Conservation (phyloP, 1,140 invertebrate genomes). For the Anoplolepis gracilipes region DNA sequence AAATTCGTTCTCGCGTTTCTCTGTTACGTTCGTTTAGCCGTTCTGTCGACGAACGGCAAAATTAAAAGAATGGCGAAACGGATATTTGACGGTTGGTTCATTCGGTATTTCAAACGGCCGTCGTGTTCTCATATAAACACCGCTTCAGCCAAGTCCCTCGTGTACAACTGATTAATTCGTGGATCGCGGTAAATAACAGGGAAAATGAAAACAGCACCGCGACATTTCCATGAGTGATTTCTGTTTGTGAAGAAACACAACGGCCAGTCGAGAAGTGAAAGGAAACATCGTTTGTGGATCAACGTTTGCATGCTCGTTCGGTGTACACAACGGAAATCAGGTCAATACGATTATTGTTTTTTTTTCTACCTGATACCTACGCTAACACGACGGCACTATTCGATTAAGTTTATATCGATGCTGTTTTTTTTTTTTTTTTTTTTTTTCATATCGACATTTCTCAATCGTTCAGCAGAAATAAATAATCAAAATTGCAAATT, state of each 20-base stretch:
- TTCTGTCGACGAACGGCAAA: neutral
- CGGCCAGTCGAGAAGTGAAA: conserved; percentile 42
- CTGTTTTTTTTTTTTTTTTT: conserved; percentile 50
- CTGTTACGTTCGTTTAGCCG: conserved; percentile 16
- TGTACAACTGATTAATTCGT: conserved; percentile 45
- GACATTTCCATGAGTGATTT: conserved; percentile 60
- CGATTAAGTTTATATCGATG: conserved; percentile 33
- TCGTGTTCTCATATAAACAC: conserved; percentile 35
- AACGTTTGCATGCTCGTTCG: conserved; percentile 44
- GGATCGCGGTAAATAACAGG: conserved; percentile 37
- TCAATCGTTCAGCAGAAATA: conserved; percentile 12
- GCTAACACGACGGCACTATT: neutral
- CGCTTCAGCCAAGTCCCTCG: neutral
- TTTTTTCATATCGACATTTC: conserved; percentile 16
- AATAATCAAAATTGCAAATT: conserved; percentile 34
- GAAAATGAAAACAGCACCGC: conserved; percentile 36
- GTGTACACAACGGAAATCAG: conserved; percentile 42
- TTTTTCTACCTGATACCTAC: neutral
- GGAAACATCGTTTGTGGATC: conserved; percentile 60
- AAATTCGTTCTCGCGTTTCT: conserved; percentile 59
- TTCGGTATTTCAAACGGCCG: conserved; percentile 4
- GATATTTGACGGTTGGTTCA: neutral
- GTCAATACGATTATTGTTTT: conserved; percentile 51
- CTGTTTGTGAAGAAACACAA: conserved; percentile 55
- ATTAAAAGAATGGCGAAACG: conserved; percentile 39